These are phyloP conservation scores for Trematocara zebra DNA, from an alignment of 2,113 vertebrate genomes.

Conservation along the genomic window DNA sequence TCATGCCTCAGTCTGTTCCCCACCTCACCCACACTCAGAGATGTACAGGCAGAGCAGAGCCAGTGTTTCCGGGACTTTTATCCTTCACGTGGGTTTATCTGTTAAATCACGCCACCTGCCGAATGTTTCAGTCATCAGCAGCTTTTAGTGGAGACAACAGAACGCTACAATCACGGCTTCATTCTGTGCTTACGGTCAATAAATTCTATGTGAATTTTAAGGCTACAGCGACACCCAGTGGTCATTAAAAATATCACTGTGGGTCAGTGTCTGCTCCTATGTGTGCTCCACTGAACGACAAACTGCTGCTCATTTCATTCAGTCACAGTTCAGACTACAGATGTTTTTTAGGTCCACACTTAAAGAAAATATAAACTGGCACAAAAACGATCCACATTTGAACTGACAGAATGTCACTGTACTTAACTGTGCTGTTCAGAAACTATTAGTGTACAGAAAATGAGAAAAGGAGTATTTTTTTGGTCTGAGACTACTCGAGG, in stretches of 20 bases:
- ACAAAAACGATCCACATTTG: not conserved
- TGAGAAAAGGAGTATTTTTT: not conserved
- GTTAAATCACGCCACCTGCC: not conserved
- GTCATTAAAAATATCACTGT: not conserved
- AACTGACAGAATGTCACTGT: not conserved
- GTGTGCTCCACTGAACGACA: not conserved
- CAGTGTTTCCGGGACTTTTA: not conserved
- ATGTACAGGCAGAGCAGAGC: not conserved
- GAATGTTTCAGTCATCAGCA: not conserved
- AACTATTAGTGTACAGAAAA: not conserved
- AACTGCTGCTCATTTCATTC: not conserved
- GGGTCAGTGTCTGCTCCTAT: not conserved
- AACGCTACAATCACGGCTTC: not conserved
- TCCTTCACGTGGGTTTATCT: not conserved
- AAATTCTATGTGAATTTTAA: not conserved
- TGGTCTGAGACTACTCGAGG: not conserved
- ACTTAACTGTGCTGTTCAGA: not conserved
- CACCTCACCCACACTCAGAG: not conserved
- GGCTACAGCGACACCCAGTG: not conserved
- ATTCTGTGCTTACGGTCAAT: fast-evolving
- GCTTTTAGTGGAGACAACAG: not conserved
- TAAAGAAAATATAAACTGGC: not conserved
- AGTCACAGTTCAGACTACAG: not conserved
- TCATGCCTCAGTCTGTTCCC: not conserved
- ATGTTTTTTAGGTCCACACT: not conserved